Percentiles rank a stretch among this genome's conserved stretches.
phyloP scores from a whole-genome alignment of 2,797 vertebrate genomes.

The Anas bahamensis region DNA sequence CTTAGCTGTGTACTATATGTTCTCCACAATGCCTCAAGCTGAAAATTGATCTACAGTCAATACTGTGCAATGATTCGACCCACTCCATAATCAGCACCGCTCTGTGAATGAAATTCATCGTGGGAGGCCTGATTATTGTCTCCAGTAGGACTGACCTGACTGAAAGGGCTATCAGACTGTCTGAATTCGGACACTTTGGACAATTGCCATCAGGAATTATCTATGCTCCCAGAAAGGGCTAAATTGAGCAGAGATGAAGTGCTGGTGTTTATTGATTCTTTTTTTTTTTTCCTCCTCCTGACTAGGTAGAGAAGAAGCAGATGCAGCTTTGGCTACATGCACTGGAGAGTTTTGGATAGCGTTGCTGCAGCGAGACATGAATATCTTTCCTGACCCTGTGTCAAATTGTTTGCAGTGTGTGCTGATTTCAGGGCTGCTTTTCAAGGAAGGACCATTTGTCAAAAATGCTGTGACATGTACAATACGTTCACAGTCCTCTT shows the following conservation, averaged over 20 bases:
- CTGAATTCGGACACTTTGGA: slow-evolving; percentile 65
- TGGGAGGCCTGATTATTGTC: slow-evolving; percentile 62
- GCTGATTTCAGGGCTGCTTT: neutral
- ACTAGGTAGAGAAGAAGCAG: neutral
- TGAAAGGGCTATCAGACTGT: slow-evolving; percentile 68
- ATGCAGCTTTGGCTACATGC: neutral
- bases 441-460: neutral
- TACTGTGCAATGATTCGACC: slow-evolving; percentile 41
- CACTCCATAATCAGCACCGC: neutral
- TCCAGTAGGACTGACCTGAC: slow-evolving; percentile 40
- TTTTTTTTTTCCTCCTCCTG: neutral
- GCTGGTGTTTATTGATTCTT: slow-evolving; percentile 58
- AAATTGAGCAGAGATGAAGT: slow-evolving; percentile 66
- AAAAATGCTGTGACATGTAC: neutral
- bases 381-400: neutral
- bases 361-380: neutral
- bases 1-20: slow-evolving; percentile 11
- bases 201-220: slow-evolving; percentile 59
- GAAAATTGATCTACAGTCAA: slow-evolving; percentile 72
- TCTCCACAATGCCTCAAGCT: slow-evolving; percentile 58
- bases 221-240: slow-evolving; percentile 63
- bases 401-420: neutral
- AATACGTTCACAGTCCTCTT: neutral
- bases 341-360: neutral
- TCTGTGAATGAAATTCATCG: slow-evolving; percentile 48